Conservation (phyloP, 2,797 vertebrate genomes). For the Lacerta viridis region DNA sequence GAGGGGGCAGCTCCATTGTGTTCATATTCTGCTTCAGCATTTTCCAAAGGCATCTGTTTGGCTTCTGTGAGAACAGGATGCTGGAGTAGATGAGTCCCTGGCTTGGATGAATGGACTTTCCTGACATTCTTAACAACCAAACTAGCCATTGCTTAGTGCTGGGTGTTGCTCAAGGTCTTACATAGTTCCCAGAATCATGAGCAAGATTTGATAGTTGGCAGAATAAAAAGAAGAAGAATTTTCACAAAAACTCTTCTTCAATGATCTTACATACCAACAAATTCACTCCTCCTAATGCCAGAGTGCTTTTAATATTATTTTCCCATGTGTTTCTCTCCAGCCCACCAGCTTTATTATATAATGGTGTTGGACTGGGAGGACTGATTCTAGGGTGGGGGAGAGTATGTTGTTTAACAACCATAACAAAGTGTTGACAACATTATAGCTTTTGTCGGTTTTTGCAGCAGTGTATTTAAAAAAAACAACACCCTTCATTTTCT, state of each 20-base stretch:
- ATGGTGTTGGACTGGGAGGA: neutral
- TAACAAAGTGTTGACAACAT: neutral
- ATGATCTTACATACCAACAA: neutral
- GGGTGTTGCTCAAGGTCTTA: neutral
- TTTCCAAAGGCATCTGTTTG: too few relatives aligned
- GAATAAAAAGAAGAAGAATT: neutral
- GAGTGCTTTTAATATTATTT: neutral
- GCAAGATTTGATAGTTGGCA: too few relatives aligned
- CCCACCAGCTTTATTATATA: neutral
- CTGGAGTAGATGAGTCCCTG: too few relatives aligned
- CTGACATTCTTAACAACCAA: neutral
- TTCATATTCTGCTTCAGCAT: too few relatives aligned
- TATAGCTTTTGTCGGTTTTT: neutral
- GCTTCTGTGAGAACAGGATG: too few relatives aligned
- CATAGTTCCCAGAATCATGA: neutral
- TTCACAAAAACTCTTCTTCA: too few relatives aligned
- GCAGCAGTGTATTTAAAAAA: neutral
- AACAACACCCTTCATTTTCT: neutral
- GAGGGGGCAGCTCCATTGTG: too few relatives aligned
- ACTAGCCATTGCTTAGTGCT: neutral
- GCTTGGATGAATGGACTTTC: too few relatives aligned
- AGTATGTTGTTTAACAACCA: neutral
- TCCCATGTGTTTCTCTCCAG: neutral
- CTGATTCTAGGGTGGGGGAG: neutral
- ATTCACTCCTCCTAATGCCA: neutral